phyloP scores from a whole-genome alignment of 2,888 invertebrate genomes.

The Isotomurus palustris region DNA sequence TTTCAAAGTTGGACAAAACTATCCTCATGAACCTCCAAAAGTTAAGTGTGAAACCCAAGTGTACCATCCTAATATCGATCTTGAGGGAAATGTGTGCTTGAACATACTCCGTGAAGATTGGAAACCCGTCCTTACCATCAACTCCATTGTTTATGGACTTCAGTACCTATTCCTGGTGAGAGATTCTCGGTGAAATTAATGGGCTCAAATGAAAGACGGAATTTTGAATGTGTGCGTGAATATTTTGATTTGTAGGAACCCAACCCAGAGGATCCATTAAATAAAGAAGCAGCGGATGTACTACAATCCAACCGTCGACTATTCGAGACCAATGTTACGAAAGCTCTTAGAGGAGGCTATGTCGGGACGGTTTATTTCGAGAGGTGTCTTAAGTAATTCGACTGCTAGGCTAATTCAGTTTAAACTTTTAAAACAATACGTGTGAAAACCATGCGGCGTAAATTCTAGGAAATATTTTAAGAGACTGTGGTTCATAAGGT shows the following conservation, averaged over 20 bases:
- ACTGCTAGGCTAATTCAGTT: too few relatives aligned
- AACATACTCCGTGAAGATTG: constrained; percentile 97
- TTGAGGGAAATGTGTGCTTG: constrained; percentile 95
- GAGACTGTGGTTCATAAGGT: too few relatives aligned
- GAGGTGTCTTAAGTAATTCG: constrained; percentile 83
- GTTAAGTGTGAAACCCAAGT: constrained; percentile 97
- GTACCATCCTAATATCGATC: constrained; percentile 97
- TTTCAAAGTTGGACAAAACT: constrained; percentile 95
- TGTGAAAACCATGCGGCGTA: too few relatives aligned
- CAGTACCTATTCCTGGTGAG: constrained; percentile 90
- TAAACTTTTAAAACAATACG: too few relatives aligned
- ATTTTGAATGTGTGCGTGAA: background rate
- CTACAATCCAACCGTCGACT: constrained; percentile 86
- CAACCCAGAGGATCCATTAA: constrained; percentile 96
- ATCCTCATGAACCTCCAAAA: constrained; percentile 97
- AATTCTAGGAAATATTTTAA: too few relatives aligned
- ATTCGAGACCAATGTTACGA: constrained; percentile 93
- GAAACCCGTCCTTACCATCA: constrained; percentile 97
- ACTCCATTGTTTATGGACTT: constrained; percentile 94
- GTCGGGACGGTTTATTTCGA: constrained; percentile 93
- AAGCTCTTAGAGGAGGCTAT: constrained; percentile 93
- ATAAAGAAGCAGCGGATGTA: constrained; percentile 97
- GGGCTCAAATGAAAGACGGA: background rate
- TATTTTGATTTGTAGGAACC: constrained; percentile 71
- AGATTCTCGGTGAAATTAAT: background rate